Percentiles rank a stretch among this genome's conserved stretches.
These are phyloP conservation scores for Knipowitschia caucasica DNA, from an alignment of 2,797 vertebrate genomes.

Conservation along the genomic window DNA sequence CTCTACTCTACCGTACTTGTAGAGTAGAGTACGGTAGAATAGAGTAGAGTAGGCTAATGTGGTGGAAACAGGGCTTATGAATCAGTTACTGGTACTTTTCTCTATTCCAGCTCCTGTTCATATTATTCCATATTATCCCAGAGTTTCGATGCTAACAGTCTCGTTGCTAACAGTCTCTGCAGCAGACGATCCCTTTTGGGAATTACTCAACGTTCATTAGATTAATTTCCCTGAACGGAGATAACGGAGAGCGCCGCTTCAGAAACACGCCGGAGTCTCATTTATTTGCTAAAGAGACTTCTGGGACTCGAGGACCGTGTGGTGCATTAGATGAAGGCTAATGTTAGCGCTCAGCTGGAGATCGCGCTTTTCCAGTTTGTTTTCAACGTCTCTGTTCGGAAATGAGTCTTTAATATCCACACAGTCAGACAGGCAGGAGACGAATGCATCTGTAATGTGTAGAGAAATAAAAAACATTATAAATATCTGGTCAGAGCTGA, in stretches of 20 bases:
- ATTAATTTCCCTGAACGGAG: constrained; percentile 64
- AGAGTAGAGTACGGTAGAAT: too few relatives aligned
- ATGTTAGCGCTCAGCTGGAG: constrained; percentile 42
- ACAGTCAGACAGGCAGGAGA: not conserved
- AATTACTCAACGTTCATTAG: constrained; percentile 67
- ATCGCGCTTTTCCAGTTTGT: constrained; percentile 7
- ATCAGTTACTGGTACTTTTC: constrained; percentile 35
- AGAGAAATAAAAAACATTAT: too few relatives aligned
- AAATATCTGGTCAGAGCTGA: too few relatives aligned
- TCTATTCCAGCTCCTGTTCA: constrained; percentile 20
- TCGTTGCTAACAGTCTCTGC: constrained; percentile 42
- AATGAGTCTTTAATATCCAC: not conserved
- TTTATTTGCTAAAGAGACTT: constrained; percentile 59
- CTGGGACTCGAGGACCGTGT: constrained; percentile 47
- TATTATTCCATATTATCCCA: too few relatives aligned
- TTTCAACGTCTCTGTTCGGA: not conserved
- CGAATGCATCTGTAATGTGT: not conserved
- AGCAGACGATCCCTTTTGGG: constrained; percentile 41
- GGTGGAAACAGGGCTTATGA: too few relatives aligned
- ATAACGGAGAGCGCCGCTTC: constrained; percentile 65
- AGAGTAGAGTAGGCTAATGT: too few relatives aligned
- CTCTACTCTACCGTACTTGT: too few relatives aligned
- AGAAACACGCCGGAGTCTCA: constrained; percentile 52
- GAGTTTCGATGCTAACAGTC: too few relatives aligned
- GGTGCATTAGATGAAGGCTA: constrained; percentile 33